Conservation (phyloP, 2,113 vertebrate species). For the Callipepla squamata region DNA sequence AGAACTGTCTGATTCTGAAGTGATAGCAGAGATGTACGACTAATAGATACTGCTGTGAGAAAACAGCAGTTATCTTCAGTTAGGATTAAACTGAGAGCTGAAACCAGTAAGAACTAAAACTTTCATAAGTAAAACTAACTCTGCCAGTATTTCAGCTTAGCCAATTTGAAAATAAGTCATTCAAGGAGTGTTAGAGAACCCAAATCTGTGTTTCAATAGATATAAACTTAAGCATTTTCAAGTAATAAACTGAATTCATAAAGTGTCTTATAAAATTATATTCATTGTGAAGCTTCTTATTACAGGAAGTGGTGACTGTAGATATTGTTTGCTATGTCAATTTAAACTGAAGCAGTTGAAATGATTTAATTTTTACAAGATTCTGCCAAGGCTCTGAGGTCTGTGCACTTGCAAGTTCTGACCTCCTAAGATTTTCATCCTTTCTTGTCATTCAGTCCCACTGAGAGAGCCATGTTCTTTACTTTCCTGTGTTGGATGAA, state of each 20-base stretch:
- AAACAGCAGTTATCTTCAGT: background rate
- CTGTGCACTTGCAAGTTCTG: background rate
- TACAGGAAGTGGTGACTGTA: background rate
- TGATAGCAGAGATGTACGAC: background rate
- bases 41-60: background rate
- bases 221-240: background rate
- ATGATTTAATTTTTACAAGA: background rate
- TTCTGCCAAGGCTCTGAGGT: background rate
- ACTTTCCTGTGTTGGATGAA: background rate
- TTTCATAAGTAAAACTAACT: background rate
- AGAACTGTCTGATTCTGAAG: background rate
- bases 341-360: background rate
- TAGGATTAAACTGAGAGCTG: background rate
- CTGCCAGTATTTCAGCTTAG: background rate
- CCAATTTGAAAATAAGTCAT: background rate
- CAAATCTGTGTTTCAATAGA: background rate
- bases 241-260: background rate
- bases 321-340: background rate
- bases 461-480: background rate
- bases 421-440: background rate
- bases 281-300: background rate
- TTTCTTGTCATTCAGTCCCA: background rate
- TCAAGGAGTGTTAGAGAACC: background rate
- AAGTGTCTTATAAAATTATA: background rate
- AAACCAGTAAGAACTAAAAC: background rate